Conservation (phyloP, 2,113 vertebrate genomes). For the Platanista minor region DNA sequence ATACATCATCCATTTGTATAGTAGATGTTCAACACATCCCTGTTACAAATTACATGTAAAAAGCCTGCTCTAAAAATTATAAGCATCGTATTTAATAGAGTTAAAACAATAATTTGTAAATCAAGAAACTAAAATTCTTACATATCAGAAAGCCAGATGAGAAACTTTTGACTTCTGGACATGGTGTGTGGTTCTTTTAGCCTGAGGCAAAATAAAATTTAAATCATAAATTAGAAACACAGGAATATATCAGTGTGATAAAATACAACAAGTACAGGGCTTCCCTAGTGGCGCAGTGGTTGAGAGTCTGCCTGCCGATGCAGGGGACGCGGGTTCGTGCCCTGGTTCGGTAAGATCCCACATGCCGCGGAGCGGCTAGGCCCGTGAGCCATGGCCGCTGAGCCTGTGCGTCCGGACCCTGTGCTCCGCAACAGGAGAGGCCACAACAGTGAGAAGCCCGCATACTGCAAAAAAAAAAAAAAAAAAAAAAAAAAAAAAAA, state of each 20-base stretch:
- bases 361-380: too few species aligned
- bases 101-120: not conserved
- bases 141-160: conserved; percentile 93
- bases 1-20: not conserved
- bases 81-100: not conserved
- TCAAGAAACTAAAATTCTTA: conserved; percentile 80
- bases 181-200: conserved; percentile 87
- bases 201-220: conserved; percentile 77
- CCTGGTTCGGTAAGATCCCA: too few species aligned
- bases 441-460: too few species aligned
- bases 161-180: conserved; percentile 86
- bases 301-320: too few species aligned
- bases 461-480: too few species aligned
- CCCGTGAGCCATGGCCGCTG: too few species aligned
- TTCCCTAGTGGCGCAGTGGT: too few species aligned
- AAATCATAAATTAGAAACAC: conserved; percentile 40
- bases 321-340: too few species aligned
- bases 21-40: not conserved
- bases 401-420: too few species aligned
- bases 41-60: not conserved
- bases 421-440: too few species aligned
- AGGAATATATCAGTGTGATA: not conserved
- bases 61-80: not conserved
- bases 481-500: too few species aligned
- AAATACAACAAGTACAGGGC: not conserved